Evolutionary conservation across 2,888 invertebrate genomes (phyloP).

Genomic region (Oligia latruncula): DNA sequence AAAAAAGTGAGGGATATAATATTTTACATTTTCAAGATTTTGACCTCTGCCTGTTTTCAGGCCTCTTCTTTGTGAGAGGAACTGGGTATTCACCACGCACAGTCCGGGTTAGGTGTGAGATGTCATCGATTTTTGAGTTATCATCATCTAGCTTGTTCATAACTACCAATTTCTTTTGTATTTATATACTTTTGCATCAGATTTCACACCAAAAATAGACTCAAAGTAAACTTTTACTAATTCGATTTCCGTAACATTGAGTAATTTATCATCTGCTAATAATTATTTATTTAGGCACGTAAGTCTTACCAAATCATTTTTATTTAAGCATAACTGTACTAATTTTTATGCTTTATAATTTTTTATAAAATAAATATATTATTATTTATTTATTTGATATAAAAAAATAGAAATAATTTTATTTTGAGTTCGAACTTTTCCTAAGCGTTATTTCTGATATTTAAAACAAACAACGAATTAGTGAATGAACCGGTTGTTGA

Average conservation of each 20-base stretch:
- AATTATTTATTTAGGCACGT: background rate
- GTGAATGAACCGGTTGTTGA: background rate
- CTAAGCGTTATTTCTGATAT: slow-evolving; percentile 2
- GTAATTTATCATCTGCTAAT: slow-evolving; percentile 22
- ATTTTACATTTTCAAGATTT: background rate
- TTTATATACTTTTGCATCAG: background rate
- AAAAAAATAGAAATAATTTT: slow-evolving; percentile 3
- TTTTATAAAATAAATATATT: no score
- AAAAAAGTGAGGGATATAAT: background rate
- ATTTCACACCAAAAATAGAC: background rate
- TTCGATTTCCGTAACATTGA: slow-evolving; percentile 8
- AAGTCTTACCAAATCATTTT: no score
- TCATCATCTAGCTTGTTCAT: background rate
- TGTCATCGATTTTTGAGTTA: background rate
- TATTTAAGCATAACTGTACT: no score
- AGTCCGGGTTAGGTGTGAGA: background rate
- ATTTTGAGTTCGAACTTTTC: slow-evolving; percentile 4
- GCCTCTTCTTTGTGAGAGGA: background rate
- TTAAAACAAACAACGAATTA: slow-evolving; percentile 12
- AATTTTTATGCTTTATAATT: no score
- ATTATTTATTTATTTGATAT: background rate
- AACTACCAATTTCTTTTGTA: background rate
- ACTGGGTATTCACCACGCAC: background rate
- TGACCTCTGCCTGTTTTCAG: background rate
- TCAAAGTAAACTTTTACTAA: background rate